Evolutionary conservation across 2,888 invertebrate species (phyloP).

Genomic region (Chaitophorus viminalis): DNA sequence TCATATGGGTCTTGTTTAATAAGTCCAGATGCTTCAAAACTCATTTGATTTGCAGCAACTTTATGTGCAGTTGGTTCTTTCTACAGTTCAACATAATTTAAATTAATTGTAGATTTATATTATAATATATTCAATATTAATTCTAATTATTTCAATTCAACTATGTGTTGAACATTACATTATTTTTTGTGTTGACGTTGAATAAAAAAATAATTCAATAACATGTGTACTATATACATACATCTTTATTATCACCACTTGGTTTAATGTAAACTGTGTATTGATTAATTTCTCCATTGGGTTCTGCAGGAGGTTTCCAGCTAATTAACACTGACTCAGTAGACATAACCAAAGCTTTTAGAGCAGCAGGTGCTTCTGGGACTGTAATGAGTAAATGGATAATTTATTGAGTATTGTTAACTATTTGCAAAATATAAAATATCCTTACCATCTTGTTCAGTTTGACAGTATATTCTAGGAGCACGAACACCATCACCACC

Average conservation of each 20-base stretch:
- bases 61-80: slow-evolving; percentile 67
- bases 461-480: slow-evolving; percentile 88
- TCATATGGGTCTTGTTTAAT: slow-evolving; percentile 85
- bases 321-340: slow-evolving; percentile 90
- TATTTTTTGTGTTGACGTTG: not conserved
- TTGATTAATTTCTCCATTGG: slow-evolving; percentile 91
- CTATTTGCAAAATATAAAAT: not conserved
- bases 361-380: slow-evolving; percentile 91
- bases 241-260: slow-evolving; percentile 53
- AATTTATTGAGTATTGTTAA: not conserved
- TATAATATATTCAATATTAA: not conserved
- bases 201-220: not conserved
- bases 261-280: slow-evolving; percentile 82
- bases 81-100: slow-evolving; percentile 19
- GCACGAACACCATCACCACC: slow-evolving; percentile 94
- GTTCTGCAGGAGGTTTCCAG: slow-evolving; percentile 92
- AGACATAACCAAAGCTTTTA: slow-evolving; percentile 93
- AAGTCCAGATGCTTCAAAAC: slow-evolving; percentile 86
- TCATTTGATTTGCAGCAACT: slow-evolving; percentile 84
- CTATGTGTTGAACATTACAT: not conserved
- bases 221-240: slow-evolving; percentile 17
- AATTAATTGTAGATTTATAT: not conserved
- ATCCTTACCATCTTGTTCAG: slow-evolving; percentile 92
- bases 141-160: not conserved
- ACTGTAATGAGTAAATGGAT: slow-evolving; percentile 71